Conservation (phyloP, 1,140 invertebrate species). For the Propsilocerus akamusi region DNA sequence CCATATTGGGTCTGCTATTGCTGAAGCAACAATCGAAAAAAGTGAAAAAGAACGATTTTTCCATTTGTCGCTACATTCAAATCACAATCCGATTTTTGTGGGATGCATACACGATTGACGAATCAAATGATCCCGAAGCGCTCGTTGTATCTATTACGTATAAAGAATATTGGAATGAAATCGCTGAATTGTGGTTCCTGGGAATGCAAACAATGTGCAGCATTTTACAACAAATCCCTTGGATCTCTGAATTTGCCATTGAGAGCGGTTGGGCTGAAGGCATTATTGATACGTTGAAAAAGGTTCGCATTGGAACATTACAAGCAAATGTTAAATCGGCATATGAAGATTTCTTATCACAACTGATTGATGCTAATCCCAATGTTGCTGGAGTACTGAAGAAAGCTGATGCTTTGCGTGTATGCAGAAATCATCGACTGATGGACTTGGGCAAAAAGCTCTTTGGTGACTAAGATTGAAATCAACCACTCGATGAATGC, state of each 20-base stretch:
- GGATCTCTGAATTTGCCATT: conserved; percentile 77
- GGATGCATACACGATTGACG: conserved; percentile 80
- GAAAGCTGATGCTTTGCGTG: conserved; percentile 60
- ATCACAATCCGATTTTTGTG: conserved; percentile 75
- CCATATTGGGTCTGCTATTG: conserved; percentile 61
- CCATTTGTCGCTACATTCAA: conserved; percentile 71
- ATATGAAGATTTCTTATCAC: conserved; percentile 75
- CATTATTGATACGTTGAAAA: conserved; percentile 57
- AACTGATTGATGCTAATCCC: conserved; percentile 62
- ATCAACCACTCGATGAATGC: too few relatives aligned
- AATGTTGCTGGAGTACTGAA: conserved; percentile 56
- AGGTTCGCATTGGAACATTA: conserved; percentile 62
- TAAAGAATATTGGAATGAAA: conserved; percentile 70
- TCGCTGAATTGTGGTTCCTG: conserved; percentile 82
- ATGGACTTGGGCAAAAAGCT: conserved; percentile 74
- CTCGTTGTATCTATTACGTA: conserved; percentile 70
- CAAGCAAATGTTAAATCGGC: conserved; percentile 69
- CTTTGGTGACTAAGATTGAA: conserved; percentile 58
- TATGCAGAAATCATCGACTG: conserved; percentile 68
- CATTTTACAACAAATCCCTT: conserved; percentile 59
- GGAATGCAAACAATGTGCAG: conserved; percentile 81
- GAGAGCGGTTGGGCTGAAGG: conserved; percentile 84
- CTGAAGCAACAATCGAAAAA: conserved; percentile 65
- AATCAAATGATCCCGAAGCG: conserved; percentile 59
- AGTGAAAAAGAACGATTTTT: conserved; percentile 70